These are phyloP conservation scores for Chamaea fasciata DNA, from an alignment of 2,113 vertebrate genomes.

Conservation along the genomic window DNA sequence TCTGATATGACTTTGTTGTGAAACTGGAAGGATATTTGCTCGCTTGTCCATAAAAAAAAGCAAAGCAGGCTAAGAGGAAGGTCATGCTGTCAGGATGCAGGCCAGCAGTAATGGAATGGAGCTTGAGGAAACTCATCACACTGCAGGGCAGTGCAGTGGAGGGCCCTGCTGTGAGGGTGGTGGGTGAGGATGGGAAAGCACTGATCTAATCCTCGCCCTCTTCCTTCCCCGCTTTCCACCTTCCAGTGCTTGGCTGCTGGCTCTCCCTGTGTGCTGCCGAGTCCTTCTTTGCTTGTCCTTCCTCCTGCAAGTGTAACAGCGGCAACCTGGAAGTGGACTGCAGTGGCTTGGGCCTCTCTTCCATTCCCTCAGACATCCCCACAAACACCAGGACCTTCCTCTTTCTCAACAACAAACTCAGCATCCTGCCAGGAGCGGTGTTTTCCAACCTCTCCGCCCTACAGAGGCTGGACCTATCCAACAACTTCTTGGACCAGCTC, in stretches of 20 bases:
- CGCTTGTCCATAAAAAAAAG: neutral
- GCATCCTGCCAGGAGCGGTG: constrained; percentile 77
- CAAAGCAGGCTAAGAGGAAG: neutral
- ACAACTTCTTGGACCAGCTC: constrained; percentile 96
- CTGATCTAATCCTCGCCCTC: neutral
- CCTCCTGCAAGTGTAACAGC: constrained; percentile 85
- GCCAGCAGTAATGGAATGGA: neutral
- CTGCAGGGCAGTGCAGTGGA: neutral
- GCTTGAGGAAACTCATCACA: neutral
- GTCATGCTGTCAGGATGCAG: neutral
- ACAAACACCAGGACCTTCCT: constrained; percentile 84
- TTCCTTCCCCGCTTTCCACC: neutral
- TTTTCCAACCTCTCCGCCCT: constrained; percentile 90
- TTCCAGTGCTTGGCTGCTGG: constrained; percentile 83
- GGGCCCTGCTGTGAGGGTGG: neutral
- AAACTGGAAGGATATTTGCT: neutral
- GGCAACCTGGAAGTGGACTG: constrained; percentile 87
- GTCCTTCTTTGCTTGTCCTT: constrained; percentile 80
- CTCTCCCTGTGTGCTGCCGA: constrained; percentile 70
- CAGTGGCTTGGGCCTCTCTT: constrained; percentile 83
- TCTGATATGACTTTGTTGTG: neutral
- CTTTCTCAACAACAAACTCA: constrained; percentile 93
- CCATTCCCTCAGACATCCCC: constrained; percentile 84
- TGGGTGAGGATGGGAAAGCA: neutral
- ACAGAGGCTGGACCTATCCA: constrained; percentile 93